Evolutionary conservation across 1,140 invertebrate genomes (phyloP).

Genomic region (Hormaphis cornu): DNA sequence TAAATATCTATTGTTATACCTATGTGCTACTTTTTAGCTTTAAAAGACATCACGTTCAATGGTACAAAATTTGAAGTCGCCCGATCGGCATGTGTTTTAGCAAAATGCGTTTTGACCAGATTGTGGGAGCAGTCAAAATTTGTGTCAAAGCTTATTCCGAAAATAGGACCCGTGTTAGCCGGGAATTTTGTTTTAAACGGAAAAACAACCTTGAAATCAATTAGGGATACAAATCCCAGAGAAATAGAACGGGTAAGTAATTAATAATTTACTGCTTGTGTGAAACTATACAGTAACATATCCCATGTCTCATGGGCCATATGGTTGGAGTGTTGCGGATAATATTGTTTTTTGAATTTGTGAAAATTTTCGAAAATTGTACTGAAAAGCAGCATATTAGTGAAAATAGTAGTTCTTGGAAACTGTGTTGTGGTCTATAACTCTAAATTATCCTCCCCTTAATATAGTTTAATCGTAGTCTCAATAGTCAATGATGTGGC

Average conservation of each 20-base stretch:
- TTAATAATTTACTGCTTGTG: neutral
- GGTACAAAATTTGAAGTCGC: constrained; percentile 44
- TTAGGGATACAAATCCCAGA: constrained; percentile 57
- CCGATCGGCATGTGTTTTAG: constrained; percentile 51
- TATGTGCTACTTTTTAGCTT: constrained; percentile 4
- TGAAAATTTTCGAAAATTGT: too few species aligned
- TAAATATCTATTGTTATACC: too few species aligned
- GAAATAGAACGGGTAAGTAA: constrained; percentile 59
- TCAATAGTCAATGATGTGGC: too few species aligned
- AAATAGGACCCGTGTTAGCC: constrained; percentile 58
- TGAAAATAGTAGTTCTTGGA: too few species aligned
- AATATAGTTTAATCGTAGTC: too few species aligned
- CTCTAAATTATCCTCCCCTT: too few species aligned
- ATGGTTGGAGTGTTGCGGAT: too few species aligned
- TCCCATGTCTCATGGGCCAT: too few species aligned
- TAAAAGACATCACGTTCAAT: neutral
- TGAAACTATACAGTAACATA: too few species aligned
- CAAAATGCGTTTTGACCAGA: constrained; percentile 56
- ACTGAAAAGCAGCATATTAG: too few species aligned
- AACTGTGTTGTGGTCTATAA: too few species aligned
- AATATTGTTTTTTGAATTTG: too few species aligned
- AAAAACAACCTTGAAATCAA: constrained; percentile 55
- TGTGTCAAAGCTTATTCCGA: constrained; percentile 59
- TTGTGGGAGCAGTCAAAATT: constrained; percentile 67
- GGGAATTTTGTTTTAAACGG: constrained; percentile 55